phyloP scores from a whole-genome alignment of 2,888 invertebrate genomes.

The Plebejus argus region DNA sequence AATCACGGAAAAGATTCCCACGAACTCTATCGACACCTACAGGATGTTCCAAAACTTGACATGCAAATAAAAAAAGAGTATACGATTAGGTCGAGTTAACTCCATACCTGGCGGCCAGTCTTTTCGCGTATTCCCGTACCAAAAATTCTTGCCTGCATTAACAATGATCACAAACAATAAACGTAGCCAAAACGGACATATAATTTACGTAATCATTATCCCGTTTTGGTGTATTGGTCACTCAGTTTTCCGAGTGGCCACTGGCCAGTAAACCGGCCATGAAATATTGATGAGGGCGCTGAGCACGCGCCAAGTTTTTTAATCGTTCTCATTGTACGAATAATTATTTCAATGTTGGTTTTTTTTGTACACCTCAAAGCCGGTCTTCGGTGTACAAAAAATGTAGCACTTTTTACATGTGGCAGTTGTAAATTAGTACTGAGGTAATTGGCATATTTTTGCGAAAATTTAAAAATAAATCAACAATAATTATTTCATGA shows the following conservation, averaged over 20 bases:
- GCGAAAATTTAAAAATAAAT: background rate
- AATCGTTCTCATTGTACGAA: background rate
- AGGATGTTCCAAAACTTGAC: too few relatives aligned
- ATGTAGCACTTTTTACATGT: background rate
- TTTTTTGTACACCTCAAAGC: background rate
- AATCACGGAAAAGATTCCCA: too few relatives aligned
- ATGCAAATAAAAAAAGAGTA: too few relatives aligned
- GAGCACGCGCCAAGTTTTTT: constrained; percentile 37
- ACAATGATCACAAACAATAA: background rate
- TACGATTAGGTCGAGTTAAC: too few relatives aligned
- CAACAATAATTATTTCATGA: too few relatives aligned
- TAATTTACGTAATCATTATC: background rate
- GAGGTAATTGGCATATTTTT: background rate
- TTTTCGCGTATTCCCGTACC: background rate
- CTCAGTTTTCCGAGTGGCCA: background rate
- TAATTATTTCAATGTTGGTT: background rate
- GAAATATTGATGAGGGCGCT: constrained; percentile 58
- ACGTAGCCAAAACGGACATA: background rate
- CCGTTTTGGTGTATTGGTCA: background rate
- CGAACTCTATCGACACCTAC: too few relatives aligned
- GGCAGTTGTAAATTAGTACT: background rate
- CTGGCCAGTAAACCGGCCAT: constrained; percentile 43
- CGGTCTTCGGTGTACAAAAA: background rate
- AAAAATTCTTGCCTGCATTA: background rate
- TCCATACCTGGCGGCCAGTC: too few relatives aligned